Evolutionary conservation across 2,113 vertebrate genomes (phyloP), one percentile per base, ranked within the genome.

Genomic region (Chionis minor): DNA sequence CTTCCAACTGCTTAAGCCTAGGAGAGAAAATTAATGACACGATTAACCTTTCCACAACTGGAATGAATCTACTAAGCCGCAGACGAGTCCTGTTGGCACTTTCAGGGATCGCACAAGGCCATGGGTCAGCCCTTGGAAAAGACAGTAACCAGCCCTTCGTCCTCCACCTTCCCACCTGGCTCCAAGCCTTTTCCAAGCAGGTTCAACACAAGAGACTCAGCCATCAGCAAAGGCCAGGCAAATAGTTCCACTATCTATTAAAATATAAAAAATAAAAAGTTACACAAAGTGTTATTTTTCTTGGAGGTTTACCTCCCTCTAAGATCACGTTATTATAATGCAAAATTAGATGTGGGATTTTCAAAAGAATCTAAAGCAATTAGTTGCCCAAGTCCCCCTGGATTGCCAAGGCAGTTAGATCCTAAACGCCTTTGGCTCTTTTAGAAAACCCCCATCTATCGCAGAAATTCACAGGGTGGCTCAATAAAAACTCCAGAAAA

Each of bases 271-370:
- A 66, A 65, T 62, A 28, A 42, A 4, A 59, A 72, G 45, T 49
- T 6, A 52, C 13, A 67, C 19, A 4, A 44, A 69, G 42, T 13
- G 56, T 79, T 92, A n/a, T 91, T 93, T 96, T 91, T 86, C 65
- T 86, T 56, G 19, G 47, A 91, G 49, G 55, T 72, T 79, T 84
- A 73, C 40, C 35, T 32, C 24, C 14, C 27, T 77, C 24, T 69
- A 79, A 45, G 92, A 79, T 23, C 49, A 23, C 10, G 49, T 75
- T 87, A 81, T 92, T 94, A 91, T 21, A 89, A 78, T 35, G 58
- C 9, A 93, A 96, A 94, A 97, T 96, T 47, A 95, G 86, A 88
- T 84, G 23, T 79, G 96, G 96, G 92, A 97, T 91, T 96, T 96
- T 88, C 72, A 52, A 56, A 71, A 67, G 92, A 81, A 91, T 84